Evolutionary conservation across 1,140 invertebrate species (phyloP), one percentile per base, ranked within the genome.

Genomic region (Cryptotermes secundus): DNA sequence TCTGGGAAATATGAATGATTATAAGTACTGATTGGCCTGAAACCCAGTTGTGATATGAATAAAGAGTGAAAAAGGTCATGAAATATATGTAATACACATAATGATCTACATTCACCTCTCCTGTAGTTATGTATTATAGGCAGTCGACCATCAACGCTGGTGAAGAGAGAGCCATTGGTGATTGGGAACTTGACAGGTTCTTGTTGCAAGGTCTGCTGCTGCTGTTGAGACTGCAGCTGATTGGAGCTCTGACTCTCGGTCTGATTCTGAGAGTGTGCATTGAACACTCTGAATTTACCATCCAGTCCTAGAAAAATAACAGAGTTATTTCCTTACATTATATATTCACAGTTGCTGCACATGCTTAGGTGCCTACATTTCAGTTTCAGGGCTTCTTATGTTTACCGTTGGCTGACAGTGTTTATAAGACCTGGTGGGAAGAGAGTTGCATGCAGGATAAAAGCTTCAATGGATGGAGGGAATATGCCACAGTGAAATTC

Each of bases 141-240:
- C 65, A 90, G 85, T 83, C 90, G 85, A 36, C 90, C 90, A 86
- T 91, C 90, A 35, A 91, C 88, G 82, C 90, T 90, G 22, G 90
- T 90, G 89, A 92, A 86, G 85, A 90, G 82, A 31, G 92, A 93
- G 65, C 92, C 92, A 88, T 93, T 93, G 24, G 92, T 93, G 80
- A 93, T 90, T 16, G 92, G 92, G 87, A 93, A 93, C 85, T 92
- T 91, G 31, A 91, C 59, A n/a, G 59, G 91, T 87, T 89, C 86
- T 83, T 90, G 88, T 24, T 89, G 85, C 85, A 89, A 89, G 84
- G 90, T 88, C 45, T 49, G 45, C 7, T 49, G 45, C 9, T 49
- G 9, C 2, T 49, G 45, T 19, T 49, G 45, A 19, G 45, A 49
- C 82, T 89, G 89, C 79, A 88, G 87, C 83, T 89, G 89, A 72